Conservation (phyloP, 2,888 invertebrate species). For the Torymus texanus region DNA sequence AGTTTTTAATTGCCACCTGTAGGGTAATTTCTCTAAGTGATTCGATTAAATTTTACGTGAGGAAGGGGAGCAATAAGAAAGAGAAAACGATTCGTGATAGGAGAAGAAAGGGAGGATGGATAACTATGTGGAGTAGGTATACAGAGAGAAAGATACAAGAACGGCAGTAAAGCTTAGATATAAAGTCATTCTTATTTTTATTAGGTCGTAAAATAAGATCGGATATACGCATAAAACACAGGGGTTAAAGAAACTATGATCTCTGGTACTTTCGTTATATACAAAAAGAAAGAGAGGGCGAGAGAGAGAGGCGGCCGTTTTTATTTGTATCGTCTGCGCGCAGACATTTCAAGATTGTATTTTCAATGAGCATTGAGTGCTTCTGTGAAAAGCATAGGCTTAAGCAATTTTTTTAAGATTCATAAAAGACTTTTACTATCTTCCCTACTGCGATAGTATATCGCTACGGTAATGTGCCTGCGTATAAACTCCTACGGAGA, state of each 20-base stretch:
- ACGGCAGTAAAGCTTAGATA: constrained; percentile 18
- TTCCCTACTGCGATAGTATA: too few relatives aligned
- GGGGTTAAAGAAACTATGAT: constrained; percentile 35
- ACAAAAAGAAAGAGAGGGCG: background rate
- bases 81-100: background rate
- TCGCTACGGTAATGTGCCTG: too few relatives aligned
- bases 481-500: too few relatives aligned
- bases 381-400: too few relatives aligned
- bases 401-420: too few relatives aligned
- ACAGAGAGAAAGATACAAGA: background rate
- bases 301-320: background rate
- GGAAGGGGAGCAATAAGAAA: too few relatives aligned
- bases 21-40: too few relatives aligned
- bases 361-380: too few relatives aligned
- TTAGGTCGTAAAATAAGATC: constrained; percentile 39
- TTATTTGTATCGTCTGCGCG: background rate
- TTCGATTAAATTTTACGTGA: too few relatives aligned
- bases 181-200: constrained; percentile 41
- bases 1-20: too few relatives aligned
- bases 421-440: too few relatives aligned
- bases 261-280: background rate
- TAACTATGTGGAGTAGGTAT: background rate
- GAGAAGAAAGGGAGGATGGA: background rate
- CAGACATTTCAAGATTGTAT: too few relatives aligned
- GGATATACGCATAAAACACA: constrained; percentile 21